Base-by-base conservation (phyloP, 2,797 vertebrate genomes). In the Labeo calbasu region DNA sequence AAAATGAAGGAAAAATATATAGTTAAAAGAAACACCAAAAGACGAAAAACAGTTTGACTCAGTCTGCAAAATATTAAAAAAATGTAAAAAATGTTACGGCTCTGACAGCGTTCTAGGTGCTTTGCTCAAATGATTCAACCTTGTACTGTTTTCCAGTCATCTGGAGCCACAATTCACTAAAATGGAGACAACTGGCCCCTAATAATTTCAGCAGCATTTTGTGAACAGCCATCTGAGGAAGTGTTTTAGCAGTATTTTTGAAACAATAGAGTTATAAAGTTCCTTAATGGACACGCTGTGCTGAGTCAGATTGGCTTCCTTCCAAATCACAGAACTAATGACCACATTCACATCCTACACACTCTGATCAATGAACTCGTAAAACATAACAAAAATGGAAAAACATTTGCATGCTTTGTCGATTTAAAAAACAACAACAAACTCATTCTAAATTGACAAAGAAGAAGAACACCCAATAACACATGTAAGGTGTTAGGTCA, bases 21-120 rank as follows among this genome's bases (percentile, higher is more conserved):
- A n/a, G 21, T 11, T 40, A 23, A 46, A 43, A 46, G 17, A 53
- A 23, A 63, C 50, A 53, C 19, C 43, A 43, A 36, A 61, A 55
- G 17, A 79, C 17, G 9, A 66, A 48, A 79, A 79, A 66, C 36
- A 25, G 61, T 50, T 51, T 51, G 77, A 46, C 36, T n/a, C 10
- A 43, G 36, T 15, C 23, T 65, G 61, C 61, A 63, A 66, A 48
- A 48, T 12, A 68, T 66, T 66, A 25, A 14, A 25, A 25, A 50
- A 50, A 71, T 25, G 46, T 17, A 4, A 50, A 3, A 71, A 50
- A 72, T 72, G 13, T 71, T 9, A 19, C 2, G 2, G 46, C 14
- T 14, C 70, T 48, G 70, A 50, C 46, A 28, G n/a, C 43, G 15
- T 70, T 23, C 12, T 48, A 14, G n/a, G 69, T 25, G n/a, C 46